These are phyloP conservation scores for Xiphophorus birchmanni DNA, from an alignment of 2,797 vertebrate genomes.

Conservation along the genomic window DNA sequence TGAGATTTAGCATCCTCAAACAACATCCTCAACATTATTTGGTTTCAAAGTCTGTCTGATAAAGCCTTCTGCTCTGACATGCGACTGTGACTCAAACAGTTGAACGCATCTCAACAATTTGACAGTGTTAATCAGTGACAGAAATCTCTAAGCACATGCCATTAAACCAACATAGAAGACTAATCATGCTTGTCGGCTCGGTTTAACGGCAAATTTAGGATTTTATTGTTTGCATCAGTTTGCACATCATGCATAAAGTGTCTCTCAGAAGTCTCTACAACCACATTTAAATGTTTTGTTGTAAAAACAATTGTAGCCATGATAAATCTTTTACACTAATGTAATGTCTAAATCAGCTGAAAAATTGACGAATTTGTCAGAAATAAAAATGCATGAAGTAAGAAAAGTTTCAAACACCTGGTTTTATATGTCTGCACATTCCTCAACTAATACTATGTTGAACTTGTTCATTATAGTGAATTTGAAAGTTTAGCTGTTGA, in stretches of 20 bases:
- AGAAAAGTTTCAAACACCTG: background rate
- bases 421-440: background rate
- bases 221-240: background rate
- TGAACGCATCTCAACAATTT: background rate
- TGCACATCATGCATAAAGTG: background rate
- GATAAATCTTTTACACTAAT: background rate
- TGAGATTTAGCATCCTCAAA: slow-evolving; percentile 24
- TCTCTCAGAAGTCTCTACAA: background rate
- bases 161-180: background rate
- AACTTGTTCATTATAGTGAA: background rate
- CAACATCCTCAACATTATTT: slow-evolving; percentile 27
- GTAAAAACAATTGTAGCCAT: background rate
- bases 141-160: background rate
- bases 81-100: background rate
- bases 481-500: background rate
- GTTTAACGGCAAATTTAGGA: background rate
- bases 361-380: background rate
- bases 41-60: slow-evolving; percentile 2
- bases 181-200: background rate
- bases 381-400: background rate
- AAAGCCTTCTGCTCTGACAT: slow-evolving; percentile 25
- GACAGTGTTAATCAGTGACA: background rate
- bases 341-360: background rate
- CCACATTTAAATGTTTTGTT: background rate
- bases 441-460: background rate